Evolutionary conservation across 2,888 invertebrate genomes (phyloP).

Genomic region (Caenorhabditis japonica): DNA sequence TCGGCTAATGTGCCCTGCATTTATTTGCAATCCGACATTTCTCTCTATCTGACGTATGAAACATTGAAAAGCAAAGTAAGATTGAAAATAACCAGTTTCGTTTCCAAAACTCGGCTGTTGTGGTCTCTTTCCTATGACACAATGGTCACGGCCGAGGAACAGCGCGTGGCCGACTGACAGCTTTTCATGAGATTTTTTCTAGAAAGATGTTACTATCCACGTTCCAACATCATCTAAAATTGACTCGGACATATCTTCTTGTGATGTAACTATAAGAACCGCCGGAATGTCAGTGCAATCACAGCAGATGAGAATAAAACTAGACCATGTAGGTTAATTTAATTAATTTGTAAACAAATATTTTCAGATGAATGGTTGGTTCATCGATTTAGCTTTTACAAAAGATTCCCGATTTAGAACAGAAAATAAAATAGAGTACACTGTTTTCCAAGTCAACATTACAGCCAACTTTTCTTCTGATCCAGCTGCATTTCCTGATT

Average conservation of each 20-base stretch:
- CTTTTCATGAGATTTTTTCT: conserved; percentile 1
- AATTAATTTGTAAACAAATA: background rate
- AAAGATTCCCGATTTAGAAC: conserved; percentile 49
- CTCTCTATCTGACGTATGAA: conserved; percentile 54
- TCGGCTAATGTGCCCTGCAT: conserved; percentile 39
- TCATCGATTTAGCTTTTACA: conserved; percentile 45
- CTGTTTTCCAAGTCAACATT: conserved; percentile 56
- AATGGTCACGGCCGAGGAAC: no score
- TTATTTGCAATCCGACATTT: conserved; percentile 48
- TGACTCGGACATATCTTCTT: conserved; percentile 16
- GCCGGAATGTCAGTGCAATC: conserved; percentile 16
- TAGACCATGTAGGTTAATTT: conserved; percentile 34
- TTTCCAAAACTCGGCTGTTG: background rate
- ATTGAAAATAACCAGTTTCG: background rate
- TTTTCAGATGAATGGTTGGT: conserved; percentile 50
- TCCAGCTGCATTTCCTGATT: conserved; percentile 48
- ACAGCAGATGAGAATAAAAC: conserved; percentile 36
- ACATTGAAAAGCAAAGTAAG: conserved; percentile 34
- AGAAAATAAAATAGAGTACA: conserved; percentile 43
- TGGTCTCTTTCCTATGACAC: no score
- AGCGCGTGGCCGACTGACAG: no score
- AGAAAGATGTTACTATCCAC: conserved; percentile 45
- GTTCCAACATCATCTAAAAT: conserved; percentile 46
- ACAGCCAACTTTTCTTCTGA: conserved; percentile 58
- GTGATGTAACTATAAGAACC: conserved; percentile 21